These are phyloP conservation scores for Butorides virescens DNA, from an alignment of 2,113 vertebrate species.

Conservation along the genomic window DNA sequence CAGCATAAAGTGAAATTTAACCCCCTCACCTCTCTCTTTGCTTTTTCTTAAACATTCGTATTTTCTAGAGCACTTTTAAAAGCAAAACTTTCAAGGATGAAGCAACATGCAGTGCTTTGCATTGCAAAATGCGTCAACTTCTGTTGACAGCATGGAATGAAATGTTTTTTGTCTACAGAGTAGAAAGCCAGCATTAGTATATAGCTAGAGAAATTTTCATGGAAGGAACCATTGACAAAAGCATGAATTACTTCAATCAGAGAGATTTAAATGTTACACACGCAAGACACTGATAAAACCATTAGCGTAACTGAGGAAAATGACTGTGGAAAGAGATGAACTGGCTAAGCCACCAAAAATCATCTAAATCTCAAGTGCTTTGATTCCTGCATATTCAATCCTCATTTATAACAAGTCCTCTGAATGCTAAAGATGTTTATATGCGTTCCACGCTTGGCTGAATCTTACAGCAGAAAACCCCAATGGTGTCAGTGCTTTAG, in stretches of 20 bases:
- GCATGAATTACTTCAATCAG: neutral
- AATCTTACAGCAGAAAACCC: neutral
- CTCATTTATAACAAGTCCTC: neutral
- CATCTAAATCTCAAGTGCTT: neutral
- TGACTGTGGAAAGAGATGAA: neutral
- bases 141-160: neutral
- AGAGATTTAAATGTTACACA: neutral
- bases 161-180: neutral
- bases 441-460: rapidly evolving
- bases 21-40: neutral
- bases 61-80: neutral
- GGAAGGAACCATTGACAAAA: neutral
- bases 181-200: neutral
- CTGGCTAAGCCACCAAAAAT: neutral
- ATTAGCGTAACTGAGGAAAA: neutral
- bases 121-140: neutral
- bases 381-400: neutral
- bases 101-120: neutral
- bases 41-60: neutral
- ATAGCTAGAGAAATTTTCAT: neutral
- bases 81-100: neutral
- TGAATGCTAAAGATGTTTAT: neutral
- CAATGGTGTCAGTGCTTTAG: neutral
- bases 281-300: neutral
- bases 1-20: neutral